Conservation (phyloP, 2,113 vertebrate species). For the Electrona antarctica region DNA sequence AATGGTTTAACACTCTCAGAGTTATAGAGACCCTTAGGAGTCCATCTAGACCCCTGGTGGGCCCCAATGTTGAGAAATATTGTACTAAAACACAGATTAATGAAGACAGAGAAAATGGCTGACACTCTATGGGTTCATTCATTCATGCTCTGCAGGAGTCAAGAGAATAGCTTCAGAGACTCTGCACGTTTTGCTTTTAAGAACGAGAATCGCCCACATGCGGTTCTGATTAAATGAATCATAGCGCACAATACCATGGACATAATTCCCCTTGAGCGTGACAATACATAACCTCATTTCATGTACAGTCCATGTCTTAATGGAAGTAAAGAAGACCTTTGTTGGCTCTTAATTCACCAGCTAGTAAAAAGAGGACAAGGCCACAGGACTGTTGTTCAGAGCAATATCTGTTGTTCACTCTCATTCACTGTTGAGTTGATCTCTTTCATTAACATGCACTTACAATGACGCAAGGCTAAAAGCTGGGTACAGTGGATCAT, state of each 20-base stretch:
- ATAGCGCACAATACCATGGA: constrained; percentile 4
- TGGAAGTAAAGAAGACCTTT: neutral
- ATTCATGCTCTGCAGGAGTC: constrained; percentile 1
- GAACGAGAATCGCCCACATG: constrained; percentile 1
- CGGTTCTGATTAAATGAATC: constrained; percentile 15
- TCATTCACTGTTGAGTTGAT: neutral
- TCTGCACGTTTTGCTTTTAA: constrained; percentile 1
- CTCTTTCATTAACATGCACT: neutral
- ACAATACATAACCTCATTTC: constrained; percentile 4
- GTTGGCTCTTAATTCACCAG: neutral
- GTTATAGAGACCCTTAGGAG: too few relatives aligned
- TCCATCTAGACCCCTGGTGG: too few relatives aligned
- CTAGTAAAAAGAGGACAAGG: too few relatives aligned
- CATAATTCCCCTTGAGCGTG: neutral
- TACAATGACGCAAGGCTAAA: too few relatives aligned
- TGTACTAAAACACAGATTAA: too few relatives aligned
- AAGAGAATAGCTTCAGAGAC: neutral
- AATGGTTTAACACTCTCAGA: too few relatives aligned
- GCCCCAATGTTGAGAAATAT: too few relatives aligned
- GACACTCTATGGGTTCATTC: constrained; percentile 15
- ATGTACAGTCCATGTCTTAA: neutral
- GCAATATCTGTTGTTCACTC: constrained; percentile 5
- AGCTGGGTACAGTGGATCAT: too few relatives aligned
- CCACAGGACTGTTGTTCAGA: too few relatives aligned
- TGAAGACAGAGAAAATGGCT: constrained; percentile 24